phyloP scores from a whole-genome alignment of 2,888 invertebrate species.

The Aphodius granarius region DNA sequence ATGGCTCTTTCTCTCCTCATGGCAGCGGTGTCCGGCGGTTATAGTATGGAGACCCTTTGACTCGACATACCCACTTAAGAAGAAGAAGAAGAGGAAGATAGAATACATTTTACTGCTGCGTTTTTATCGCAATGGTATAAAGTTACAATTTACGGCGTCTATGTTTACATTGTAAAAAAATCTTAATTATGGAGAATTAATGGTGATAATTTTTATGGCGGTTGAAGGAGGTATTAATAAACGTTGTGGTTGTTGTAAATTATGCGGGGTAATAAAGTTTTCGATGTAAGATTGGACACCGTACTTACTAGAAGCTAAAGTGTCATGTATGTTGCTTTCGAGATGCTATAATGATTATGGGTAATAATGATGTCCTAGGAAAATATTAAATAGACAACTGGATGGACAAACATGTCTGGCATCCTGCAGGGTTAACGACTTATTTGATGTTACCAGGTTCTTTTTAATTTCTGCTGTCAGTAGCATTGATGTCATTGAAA shows the following conservation, averaged over 20 bases:
- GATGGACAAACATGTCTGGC: background rate
- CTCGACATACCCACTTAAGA: background rate
- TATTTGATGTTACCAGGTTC: background rate
- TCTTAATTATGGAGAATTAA: constrained; percentile 9
- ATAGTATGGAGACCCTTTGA: background rate
- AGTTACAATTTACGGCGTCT: constrained; percentile 12
- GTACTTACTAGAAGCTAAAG: background rate
- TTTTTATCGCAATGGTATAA: background rate
- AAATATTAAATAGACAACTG: background rate
- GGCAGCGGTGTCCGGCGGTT: background rate
- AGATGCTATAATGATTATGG: background rate
- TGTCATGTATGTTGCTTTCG: background rate
- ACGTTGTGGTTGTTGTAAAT: background rate
- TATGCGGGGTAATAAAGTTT: background rate
- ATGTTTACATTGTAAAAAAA: constrained; percentile 6
- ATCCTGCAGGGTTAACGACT: background rate
- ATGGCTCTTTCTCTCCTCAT: background rate
- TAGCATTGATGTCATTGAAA: background rate
- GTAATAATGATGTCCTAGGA: background rate
- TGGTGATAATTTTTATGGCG: background rate
- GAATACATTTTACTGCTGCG: background rate
- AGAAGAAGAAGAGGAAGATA: background rate
- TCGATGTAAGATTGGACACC: background rate
- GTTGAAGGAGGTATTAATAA: background rate
- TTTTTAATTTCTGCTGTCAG: background rate